A percentile compares a stretch with the other conserved stretches of the same genome.
Conservation (phyloP, 2,113 vertebrate species). For the Periophthalmus modestus region DNA sequence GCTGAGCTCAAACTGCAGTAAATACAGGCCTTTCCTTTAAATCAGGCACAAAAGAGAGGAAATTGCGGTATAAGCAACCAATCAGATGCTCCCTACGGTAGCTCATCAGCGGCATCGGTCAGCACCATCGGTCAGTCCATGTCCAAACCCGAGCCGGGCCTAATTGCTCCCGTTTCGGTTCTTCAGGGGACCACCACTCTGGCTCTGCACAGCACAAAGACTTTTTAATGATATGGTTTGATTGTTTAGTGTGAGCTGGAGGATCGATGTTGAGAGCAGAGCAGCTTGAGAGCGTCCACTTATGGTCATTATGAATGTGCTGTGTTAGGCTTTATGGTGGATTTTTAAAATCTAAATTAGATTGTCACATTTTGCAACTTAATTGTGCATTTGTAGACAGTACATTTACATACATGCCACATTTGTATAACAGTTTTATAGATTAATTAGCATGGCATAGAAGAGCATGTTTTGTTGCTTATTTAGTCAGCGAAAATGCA, state of each 20-base stretch:
- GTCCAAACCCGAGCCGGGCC: constrained; percentile 30
- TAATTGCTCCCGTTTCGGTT: constrained; percentile 54
- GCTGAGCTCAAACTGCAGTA: constrained; percentile 6
- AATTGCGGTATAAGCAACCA: constrained; percentile 23
- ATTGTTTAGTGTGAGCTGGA: constrained; percentile 31
- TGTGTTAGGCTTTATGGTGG: no score
- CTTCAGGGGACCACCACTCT: constrained; percentile 40
- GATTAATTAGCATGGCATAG: no score
- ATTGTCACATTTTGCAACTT: no score
- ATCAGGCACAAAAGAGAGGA: constrained; percentile 27
- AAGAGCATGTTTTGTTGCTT: no score
- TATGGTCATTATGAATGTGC: constrained; percentile 10
- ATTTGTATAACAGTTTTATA: no score
- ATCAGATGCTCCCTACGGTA: constrained; percentile 36
- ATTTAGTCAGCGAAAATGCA: no score
- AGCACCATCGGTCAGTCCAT: constrained; percentile 34
- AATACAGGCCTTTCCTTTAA: constrained; percentile 20
- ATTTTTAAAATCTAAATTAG: no score
- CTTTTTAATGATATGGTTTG: constrained; percentile 52
- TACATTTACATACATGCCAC: no score
- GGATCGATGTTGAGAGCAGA: constrained; percentile 52
- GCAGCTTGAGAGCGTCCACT: constrained; percentile 21
- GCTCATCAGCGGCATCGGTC: constrained; percentile 37
- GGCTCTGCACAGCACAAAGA: constrained; percentile 33
- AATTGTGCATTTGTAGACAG: no score